Evolutionary conservation across 1,140 invertebrate species (phyloP), one percentile per base, ranked within the genome.

Genomic region (Andricus grossulariae): DNA sequence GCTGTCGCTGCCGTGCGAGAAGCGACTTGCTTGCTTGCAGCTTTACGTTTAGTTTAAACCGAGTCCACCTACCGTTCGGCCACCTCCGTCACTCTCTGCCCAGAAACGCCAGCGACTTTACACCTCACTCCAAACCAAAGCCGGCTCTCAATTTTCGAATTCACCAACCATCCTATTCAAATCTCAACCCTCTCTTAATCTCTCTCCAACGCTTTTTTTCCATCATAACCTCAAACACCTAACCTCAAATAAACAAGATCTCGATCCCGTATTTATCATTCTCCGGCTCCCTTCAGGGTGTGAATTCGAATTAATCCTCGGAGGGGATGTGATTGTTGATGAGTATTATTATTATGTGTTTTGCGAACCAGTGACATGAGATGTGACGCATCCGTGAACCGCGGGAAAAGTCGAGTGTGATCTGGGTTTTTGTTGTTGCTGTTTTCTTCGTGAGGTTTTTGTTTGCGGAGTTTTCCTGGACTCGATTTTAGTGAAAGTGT

Each of bases 61-160:
- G 60, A 66, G 60, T 66, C 32, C 60, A 66, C 60, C 25, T 66
- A 66, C 60, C 60, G 60, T 66, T 66, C 25, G 57, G 57, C 57
- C 25, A 66, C 57, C 25, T 32, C 25, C 3, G 25, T 32, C 25
- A 32, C 25, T 32, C 25, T 32, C 4, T 32, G 25, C 0, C 25
- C 3, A 32, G 3, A 32, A 32, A 32, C 4, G 25, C 25, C 25
- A 45, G 60, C 60, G 60, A 66, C 25, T 66, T 66, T 66, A 66
- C 25, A 32, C 25, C 25, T 32, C 25, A 32, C 60, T 66, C 15
- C 21, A 16, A 39, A 39, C 15, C 21, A 16, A 39, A 39, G 60
- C 25, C 60, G 25, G 60, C 21, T 66, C 57, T 66, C 57, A 7
- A 39, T 21, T 12, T 66, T 45, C 39, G 39, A 45, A 45, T 45